These are phyloP conservation scores for Polydrusus tereticollis DNA, from an alignment of 2,888 invertebrate species.

Conservation along the genomic window DNA sequence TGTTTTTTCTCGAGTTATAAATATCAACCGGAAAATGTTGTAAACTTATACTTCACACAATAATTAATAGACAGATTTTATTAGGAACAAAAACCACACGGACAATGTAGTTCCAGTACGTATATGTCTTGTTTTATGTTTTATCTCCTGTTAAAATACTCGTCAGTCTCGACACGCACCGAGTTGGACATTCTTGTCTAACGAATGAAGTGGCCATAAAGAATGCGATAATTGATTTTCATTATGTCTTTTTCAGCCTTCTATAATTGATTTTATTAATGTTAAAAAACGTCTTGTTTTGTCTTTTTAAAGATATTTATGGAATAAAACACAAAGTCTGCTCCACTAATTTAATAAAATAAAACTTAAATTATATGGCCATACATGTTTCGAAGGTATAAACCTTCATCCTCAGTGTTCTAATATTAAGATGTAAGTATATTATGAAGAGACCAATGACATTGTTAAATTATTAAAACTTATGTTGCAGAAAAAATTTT, in stretches of 20 bases:
- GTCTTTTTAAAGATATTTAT: no score
- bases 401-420: no score
- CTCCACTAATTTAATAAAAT: no score
- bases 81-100: not conserved
- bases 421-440: no score
- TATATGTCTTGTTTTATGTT: constrained; percentile 37
- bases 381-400: no score
- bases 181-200: constrained; percentile 44
- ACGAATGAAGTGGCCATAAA: constrained; percentile 46
- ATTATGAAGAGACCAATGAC: no score
- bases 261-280: constrained; percentile 38
- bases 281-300: not conserved
- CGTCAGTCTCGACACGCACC: constrained; percentile 40
- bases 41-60: not conserved
- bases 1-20: no score
- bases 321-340: no score
- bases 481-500: no score
- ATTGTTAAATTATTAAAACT: no score
- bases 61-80: constrained; percentile 18
- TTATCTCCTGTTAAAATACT: constrained; percentile 44
- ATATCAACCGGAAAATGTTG: no score
- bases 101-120: constrained; percentile 31
- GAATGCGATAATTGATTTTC: constrained; percentile 48
- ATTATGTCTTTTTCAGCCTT: constrained; percentile 42
- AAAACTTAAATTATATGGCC: no score